These are phyloP conservation scores for Eupithecia tripunctaria DNA, from an alignment of 2,888 invertebrate species.

Conservation along the genomic window DNA sequence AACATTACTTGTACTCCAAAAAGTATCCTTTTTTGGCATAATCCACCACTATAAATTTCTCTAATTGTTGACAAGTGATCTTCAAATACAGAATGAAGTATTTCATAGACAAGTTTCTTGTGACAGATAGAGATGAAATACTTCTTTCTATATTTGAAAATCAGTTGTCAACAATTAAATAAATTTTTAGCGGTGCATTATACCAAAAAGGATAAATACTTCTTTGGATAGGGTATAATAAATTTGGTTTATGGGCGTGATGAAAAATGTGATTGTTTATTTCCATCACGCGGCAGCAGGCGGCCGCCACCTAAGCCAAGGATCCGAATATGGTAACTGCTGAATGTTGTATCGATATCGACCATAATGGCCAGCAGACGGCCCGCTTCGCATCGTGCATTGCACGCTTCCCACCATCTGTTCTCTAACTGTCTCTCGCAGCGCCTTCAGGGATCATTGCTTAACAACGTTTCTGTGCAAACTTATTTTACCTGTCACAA, in stretches of 20 bases:
- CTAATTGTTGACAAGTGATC: too few relatives aligned
- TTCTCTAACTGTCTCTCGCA: conserved; percentile 39
- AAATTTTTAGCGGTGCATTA: too few relatives aligned
- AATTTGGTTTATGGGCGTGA: conserved; percentile 56
- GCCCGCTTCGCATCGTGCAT: conserved; percentile 79
- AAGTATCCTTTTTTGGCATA: too few relatives aligned
- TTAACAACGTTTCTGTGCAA: conserved; percentile 8
- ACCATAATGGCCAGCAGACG: conserved; percentile 65
- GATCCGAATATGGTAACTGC: conserved; percentile 95
- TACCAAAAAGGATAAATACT: too few relatives aligned
- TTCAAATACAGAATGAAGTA: too few relatives aligned
- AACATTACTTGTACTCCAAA: conserved; percentile 19
- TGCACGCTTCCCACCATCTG: conserved; percentile 74
- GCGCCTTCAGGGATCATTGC: conserved; percentile 47
- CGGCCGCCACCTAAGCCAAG: conserved; percentile 95
- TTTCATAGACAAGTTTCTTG: too few relatives aligned
- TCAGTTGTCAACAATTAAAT: too few relatives aligned
- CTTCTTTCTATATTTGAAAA: too few relatives aligned
- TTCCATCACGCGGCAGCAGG: conserved; percentile 86
- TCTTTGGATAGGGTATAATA: too few relatives aligned
- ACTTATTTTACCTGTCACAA: conserved; percentile 1
- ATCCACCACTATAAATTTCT: too few relatives aligned
- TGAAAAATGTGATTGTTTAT: conserved; percentile 61
- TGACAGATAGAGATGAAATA: too few relatives aligned
- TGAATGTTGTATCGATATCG: conserved; percentile 69